Base-by-base conservation (phyloP, 2,113 vertebrate species). In the Toxostoma redivivum region DNA sequence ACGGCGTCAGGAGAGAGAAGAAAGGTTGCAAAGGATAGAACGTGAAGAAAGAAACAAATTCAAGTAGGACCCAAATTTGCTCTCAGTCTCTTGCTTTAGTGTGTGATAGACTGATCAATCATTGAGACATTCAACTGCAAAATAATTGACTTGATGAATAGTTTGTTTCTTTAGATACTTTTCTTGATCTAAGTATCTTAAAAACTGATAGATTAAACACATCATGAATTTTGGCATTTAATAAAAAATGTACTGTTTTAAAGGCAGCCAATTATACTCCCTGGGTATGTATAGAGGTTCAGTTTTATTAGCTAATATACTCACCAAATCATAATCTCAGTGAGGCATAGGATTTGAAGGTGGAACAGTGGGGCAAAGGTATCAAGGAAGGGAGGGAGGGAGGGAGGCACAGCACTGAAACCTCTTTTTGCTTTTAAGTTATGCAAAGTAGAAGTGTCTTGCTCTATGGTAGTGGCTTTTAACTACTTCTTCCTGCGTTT, bases 11-110 rank as follows among this genome's bases (percentile, higher is more conserved):
- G 99, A 99, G 96, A 98, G 99, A 97, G 99, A 99, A 74, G 99
- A 99, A 82, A 98, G 99, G n/a, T 96, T 99, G 96, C 99, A 99
- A 97, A 98, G 98, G 86, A 99, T 99, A 90, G 99, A 99, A 93
- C 98, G 98, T 53, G 99, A 99, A 94, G 99, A 99, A 96, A 99
- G 99, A 92, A 99, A 98, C 97, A 99, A 98, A 93, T 99, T 99
- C 97, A 99, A 98, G 99, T 99, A 98, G 97, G 99, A 76, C 27
- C 10, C 28, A 51, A 37, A 47, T 92, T 85, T 42, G 10, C 50
- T 84, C 7, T 77, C 22, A 11, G 3, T 89, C 12, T 91, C 13
- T 94, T 92, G 14, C 31, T 88, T 81, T 94, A 67, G 51, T 42
- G 3, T 73, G 60, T 76, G 69, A 77, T 86, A 35, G 12, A 40